These are phyloP conservation scores for Urocolius indicus DNA, from an alignment of 2,113 vertebrate genomes.

Conservation along the genomic window DNA sequence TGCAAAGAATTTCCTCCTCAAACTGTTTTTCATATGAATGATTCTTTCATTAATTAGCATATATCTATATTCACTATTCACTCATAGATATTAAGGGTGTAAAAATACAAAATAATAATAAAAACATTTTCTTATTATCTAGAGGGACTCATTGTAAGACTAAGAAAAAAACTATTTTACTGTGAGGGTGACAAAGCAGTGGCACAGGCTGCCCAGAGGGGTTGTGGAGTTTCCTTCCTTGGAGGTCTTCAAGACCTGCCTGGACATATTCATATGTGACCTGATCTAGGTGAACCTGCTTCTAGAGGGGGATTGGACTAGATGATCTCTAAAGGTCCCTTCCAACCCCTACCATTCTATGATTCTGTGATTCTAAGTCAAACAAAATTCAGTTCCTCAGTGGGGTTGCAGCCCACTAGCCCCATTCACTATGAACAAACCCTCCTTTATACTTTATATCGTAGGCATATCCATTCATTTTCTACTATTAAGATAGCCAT, in stretches of 20 bases:
- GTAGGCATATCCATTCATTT: neutral
- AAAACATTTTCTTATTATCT: neutral
- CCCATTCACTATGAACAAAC: neutral
- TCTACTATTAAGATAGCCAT: neutral
- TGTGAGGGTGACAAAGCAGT: too few relatives aligned
- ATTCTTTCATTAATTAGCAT: neutral
- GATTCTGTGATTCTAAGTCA: too few relatives aligned
- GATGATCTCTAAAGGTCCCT: too few relatives aligned
- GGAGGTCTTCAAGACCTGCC: too few relatives aligned
- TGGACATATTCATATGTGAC: too few relatives aligned
- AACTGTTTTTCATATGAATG: neutral
- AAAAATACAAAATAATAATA: neutral
- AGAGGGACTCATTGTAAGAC: neutral
- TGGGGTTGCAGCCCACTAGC: neutral
- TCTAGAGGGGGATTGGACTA: too few relatives aligned
- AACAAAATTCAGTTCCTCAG: neutral
- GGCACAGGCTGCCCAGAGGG: too few relatives aligned
- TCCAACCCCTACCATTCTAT: too few relatives aligned
- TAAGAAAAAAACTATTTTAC: too few relatives aligned
- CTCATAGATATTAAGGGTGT: neutral
- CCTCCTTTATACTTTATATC: neutral
- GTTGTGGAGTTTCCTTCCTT: too few relatives aligned
- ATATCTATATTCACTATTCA: neutral
- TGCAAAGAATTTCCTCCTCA: neutral
- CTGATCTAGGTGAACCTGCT: too few relatives aligned